These are phyloP conservation scores for Podocnemis expansa DNA, from an alignment of 2,113 vertebrate species.

Conservation along the genomic window DNA sequence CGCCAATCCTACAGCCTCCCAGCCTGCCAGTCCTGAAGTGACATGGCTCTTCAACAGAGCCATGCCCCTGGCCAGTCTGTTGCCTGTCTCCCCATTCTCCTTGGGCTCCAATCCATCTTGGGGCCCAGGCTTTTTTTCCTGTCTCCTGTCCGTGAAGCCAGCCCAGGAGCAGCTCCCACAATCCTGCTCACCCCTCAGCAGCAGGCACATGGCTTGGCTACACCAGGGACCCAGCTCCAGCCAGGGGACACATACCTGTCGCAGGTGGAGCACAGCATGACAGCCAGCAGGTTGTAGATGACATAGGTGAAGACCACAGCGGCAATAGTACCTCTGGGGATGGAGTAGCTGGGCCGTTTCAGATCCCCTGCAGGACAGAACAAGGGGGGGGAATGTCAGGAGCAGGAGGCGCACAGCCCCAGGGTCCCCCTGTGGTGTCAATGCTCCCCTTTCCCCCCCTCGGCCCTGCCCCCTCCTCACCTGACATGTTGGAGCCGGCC, in stretches of 20 bases:
- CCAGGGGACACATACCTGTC: slow-evolving; percentile 76
- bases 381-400: background rate
- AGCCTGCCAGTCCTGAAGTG: no score
- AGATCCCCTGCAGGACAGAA: slow-evolving; percentile 80
- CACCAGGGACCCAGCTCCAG: no score
- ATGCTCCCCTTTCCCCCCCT: background rate
- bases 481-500: slow-evolving; percentile 92
- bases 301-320: slow-evolving; percentile 92
- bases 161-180: no score
- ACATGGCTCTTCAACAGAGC: background rate
- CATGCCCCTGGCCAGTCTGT: no score
- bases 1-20: background rate
- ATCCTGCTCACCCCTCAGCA: background rate
- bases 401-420: background rate
- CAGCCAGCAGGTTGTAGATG: slow-evolving; percentile 84
- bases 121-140: fast-evolving
- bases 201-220: no score
- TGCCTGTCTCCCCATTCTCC: background rate
- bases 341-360: slow-evolving; percentile 89
- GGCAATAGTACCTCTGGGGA: slow-evolving; percentile 90
- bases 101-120: background rate
- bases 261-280: slow-evolving; percentile 88
- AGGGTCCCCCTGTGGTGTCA: background rate
- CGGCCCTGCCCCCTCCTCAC: slow-evolving; percentile 59
- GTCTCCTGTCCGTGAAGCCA: background rate